Conservation (phyloP, 2,888 invertebrate genomes). For the Lottia scabra region DNA sequence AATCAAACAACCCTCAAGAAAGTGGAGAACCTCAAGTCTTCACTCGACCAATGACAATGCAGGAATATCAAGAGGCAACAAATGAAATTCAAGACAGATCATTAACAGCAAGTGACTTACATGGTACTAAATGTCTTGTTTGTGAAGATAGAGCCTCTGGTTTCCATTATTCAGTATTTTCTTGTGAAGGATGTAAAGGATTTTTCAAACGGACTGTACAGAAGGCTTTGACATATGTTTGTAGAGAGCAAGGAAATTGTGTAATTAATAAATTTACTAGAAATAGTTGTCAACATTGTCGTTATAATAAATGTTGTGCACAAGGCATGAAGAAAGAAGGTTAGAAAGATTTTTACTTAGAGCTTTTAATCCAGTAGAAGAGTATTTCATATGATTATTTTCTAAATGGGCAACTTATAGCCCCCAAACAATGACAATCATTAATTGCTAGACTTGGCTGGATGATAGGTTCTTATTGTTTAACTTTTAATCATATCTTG, state of each 20-base stretch:
- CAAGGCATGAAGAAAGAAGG: slow-evolving; percentile 69
- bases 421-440: too few relatives aligned
- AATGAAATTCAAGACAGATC: neutral
- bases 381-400: too few relatives aligned
- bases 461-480: too few relatives aligned
- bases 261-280: slow-evolving; percentile 66
- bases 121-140: slow-evolving; percentile 48
- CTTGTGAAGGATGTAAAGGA: slow-evolving; percentile 70
- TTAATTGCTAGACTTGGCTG: too few relatives aligned
- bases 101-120: neutral
- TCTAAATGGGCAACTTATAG: too few relatives aligned
- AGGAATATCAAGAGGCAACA: neutral
- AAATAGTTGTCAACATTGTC: slow-evolving; percentile 68
- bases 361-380: too few relatives aligned
- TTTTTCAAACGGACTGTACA: slow-evolving; percentile 69
- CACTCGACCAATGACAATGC: neutral
- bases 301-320: slow-evolving; percentile 65
- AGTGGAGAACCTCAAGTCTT: neutral
- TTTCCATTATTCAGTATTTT: slow-evolving; percentile 67
- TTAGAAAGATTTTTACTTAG: slow-evolving; percentile 20
- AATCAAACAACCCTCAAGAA: neutral
- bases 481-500: too few relatives aligned
- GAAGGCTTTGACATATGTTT: slow-evolving; percentile 65
- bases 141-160: slow-evolving; percentile 67
- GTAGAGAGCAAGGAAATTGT: slow-evolving; percentile 62